Evolutionary conservation across 1,140 invertebrate species (phyloP), one percentile per base, ranked within the genome.

Genomic region (Parasteatoda tepidariorum): DNA sequence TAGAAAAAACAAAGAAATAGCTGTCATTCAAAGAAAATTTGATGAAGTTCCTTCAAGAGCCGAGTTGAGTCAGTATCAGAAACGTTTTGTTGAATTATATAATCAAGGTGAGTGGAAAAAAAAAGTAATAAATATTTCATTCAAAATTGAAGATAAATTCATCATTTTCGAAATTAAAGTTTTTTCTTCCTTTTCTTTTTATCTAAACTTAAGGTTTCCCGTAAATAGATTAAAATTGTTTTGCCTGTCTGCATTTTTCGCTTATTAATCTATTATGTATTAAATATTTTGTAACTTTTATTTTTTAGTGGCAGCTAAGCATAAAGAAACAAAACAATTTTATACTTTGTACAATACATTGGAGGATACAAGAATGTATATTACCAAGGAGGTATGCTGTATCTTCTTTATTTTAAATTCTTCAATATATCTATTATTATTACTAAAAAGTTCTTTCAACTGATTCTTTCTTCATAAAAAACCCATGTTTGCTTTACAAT

Each of bases 281-380:
- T 41, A 6, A 48, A 48, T 18, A 1, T 4, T 48, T 48, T 48
- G 1, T 48, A 2, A 55, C 3, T 61, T 18, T 22, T 73, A 85
- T 87, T 78, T 92, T 92, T 78, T 88, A 97, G 96, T 99, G 88
- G 94, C 95, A 82, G 93, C 94, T 31, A 98, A 96, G 87, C 96
- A 99, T 87, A 94, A 95, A 88, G 97, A 99, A 91, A 98, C 97
- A 0, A 98, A 98, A 89, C 96, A 98, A 90, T 98, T 97, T 91
- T 99, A 97, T 88, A 97, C 95, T 33, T 91, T 98, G 71, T 97
- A 98, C 88, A 99, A 99, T 89, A 97, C 95, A 5, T 90, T 99
- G n/a, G 94, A 97, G 88, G 97, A 98, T 90, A 95, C 95, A 4
- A 95, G 96, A 88, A 90, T 94, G 31, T 98, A 98, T 89, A 92